Evolutionary conservation across 2,888 invertebrate species (phyloP).

Genomic region (Caenorhabditis becei): DNA sequence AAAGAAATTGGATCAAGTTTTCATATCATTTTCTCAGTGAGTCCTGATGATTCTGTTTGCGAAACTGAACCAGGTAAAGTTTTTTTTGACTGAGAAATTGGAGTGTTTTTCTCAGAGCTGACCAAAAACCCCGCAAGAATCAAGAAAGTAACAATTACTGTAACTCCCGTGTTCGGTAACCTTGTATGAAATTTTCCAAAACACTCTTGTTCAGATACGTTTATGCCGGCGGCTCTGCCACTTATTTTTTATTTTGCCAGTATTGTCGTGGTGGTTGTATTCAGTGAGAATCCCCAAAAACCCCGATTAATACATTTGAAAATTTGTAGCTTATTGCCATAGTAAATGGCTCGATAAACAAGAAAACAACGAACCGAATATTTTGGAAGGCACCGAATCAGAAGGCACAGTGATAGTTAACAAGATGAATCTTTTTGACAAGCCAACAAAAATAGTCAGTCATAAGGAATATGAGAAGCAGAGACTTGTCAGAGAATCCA

Average conservation of each 20-base stretch:
- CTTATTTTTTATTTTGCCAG: background rate
- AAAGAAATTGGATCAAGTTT: background rate
- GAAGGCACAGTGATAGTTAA: constrained; percentile 6
- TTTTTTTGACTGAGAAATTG: background rate
- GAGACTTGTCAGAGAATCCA: constrained; percentile 20
- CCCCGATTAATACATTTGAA: background rate
- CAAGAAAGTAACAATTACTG: background rate
- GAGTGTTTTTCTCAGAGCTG: background rate
- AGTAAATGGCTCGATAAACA: constrained; percentile 13
- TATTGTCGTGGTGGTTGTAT: background rate
- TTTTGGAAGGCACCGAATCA: constrained; percentile 21
- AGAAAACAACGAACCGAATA: constrained; percentile 36
- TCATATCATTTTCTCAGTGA: constrained; percentile 17
- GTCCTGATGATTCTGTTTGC: constrained; percentile 23
- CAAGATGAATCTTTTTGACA: constrained; percentile 4
- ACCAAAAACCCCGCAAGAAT: background rate
- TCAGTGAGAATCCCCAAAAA: constrained; percentile 17
- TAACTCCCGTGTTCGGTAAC: constrained; percentile 12
- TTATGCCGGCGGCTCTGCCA: background rate
- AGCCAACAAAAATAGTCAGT: constrained; percentile 5
- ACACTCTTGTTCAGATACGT: background rate
- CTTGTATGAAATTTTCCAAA: background rate
- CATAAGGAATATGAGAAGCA: constrained; percentile 38
- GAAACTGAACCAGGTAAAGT: background rate
- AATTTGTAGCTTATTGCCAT: constrained; percentile 17